Conservation (phyloP, 2,797 vertebrate species). For the Alfaro cultratus region DNA sequence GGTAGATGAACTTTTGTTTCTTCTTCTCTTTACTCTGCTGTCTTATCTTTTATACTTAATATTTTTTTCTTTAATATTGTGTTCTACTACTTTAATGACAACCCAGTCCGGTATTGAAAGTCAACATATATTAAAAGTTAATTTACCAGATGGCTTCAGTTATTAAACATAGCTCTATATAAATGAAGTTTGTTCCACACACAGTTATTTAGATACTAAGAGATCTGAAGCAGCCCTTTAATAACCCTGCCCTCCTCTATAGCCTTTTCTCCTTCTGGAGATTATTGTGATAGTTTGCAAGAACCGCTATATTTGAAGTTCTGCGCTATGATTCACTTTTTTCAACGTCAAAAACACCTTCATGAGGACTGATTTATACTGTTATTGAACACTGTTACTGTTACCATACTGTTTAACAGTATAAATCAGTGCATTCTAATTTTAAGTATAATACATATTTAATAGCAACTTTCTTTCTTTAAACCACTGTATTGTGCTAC, state of each 20-base stretch:
- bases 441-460: neutral
- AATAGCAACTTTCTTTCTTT: neutral
- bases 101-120: neutral
- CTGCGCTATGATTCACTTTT: slow-evolving; percentile 7
- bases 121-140: neutral
- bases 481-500: neutral
- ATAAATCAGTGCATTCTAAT: neutral
- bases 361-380: slow-evolving; percentile 1
- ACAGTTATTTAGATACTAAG: neutral
- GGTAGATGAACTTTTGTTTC: slow-evolving; percentile 48
- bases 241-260: neutral
- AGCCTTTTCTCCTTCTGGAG: neutral
- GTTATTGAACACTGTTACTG: slow-evolving; percentile 7
- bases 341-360: slow-evolving; percentile 11
- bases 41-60: slow-evolving; percentile 15
- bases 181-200: neutral
- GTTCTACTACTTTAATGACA: neutral
- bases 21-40: slow-evolving; percentile 27
- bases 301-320: slow-evolving; percentile 17
- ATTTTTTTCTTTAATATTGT: neutral
- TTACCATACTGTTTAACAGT: neutral
- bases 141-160: neutral
- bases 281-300: slow-evolving; percentile 14
- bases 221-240: neutral
- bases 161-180: neutral